Evolutionary conservation across 2,113 vertebrate species (phyloP).

Genomic region (Gopherus flavomarginatus): DNA sequence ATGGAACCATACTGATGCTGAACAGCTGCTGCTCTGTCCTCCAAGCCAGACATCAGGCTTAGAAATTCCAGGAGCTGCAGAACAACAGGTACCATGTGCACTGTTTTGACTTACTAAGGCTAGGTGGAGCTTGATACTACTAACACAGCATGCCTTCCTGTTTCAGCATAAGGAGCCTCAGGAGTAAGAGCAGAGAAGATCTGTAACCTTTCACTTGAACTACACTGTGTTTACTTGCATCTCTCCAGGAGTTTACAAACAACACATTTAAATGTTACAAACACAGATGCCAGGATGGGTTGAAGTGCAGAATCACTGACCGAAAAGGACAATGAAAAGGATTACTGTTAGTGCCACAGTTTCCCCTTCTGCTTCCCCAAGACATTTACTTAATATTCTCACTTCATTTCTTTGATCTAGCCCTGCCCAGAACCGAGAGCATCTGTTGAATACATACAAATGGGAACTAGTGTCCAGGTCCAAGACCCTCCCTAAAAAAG

Average conservation of each 20-base stretch:
- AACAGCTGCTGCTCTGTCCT: neutral
- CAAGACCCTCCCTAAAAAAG: neutral
- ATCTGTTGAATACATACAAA: neutral
- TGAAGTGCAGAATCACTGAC: neutral
- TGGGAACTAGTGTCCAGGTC: neutral
- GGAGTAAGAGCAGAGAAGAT: neutral
- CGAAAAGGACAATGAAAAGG: neutral
- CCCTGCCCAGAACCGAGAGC: neutral
- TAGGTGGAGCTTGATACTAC: neutral
- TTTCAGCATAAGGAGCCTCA: neutral
- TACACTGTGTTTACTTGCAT: neutral
- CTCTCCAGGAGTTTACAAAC: too few species aligned
- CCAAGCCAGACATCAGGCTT: neutral
- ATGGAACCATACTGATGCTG: neutral
- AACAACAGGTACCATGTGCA: neutral
- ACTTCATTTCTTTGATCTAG: neutral
- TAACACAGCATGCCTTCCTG: neutral
- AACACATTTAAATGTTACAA: neutral
- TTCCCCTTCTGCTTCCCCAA: neutral
- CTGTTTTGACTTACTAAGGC: neutral
- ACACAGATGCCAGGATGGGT: neutral
- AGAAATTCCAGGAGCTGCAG: neutral
- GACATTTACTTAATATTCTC: neutral
- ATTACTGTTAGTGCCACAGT: neutral
- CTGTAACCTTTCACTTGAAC: neutral